Conservation (phyloP, 2,113 vertebrate species). For the Rhineura floridana region DNA sequence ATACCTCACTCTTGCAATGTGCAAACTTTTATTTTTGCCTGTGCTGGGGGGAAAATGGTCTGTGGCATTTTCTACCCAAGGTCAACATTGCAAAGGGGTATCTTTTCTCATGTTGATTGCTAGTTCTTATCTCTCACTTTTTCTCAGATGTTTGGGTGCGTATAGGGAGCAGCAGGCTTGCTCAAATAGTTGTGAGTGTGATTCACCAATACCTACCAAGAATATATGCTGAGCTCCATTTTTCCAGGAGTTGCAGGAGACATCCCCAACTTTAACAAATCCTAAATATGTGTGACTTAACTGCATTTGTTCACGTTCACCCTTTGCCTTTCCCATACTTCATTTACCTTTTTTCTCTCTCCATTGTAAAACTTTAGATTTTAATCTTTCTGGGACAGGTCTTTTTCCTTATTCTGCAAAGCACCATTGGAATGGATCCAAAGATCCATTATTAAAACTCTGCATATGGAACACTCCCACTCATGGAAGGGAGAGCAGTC, state of each 20-base stretch:
- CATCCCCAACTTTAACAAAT: background rate
- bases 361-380: background rate
- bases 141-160: background rate
- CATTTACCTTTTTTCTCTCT: background rate
- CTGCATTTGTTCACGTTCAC: background rate
- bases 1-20: conserved; percentile 11
- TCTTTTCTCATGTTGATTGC: background rate
- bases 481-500: background rate
- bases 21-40: background rate
- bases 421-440: background rate
- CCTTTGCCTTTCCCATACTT: background rate
- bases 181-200: conserved; percentile 18
- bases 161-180: background rate
- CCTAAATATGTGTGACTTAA: background rate
- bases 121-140: conserved; percentile 21
- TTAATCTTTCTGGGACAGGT: background rate
- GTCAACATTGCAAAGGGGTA: background rate
- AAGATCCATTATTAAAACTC: background rate
- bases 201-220: background rate
- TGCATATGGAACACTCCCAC: background rate
- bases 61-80: conserved; percentile 3
- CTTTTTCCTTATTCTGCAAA: background rate
- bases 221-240: background rate
- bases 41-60: background rate
- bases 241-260: background rate